Percentiles rank a stretch among this genome's conserved stretches.
These are phyloP conservation scores for Sparus aurata DNA, from an alignment of 2,797 vertebrate species.

Conservation along the genomic window DNA sequence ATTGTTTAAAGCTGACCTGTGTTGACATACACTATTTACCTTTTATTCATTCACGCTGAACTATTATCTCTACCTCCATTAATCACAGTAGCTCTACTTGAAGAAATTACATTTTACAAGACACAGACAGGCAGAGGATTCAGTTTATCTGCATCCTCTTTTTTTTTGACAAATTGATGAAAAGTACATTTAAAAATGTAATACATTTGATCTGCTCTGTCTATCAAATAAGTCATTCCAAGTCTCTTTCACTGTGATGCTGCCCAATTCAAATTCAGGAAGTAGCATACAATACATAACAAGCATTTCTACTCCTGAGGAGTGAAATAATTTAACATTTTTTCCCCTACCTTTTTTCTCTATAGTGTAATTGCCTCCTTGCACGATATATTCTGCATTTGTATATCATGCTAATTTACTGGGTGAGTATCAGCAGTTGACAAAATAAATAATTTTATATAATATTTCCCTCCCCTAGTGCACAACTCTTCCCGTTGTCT, in stretches of 20 bases:
- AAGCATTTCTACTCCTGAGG: constrained; percentile 48
- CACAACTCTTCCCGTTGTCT: constrained; percentile 61
- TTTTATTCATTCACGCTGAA: constrained; percentile 79
- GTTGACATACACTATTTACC: constrained; percentile 80
- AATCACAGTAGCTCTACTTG: constrained; percentile 72
- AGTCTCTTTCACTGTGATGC: constrained; percentile 36
- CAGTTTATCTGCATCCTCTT: constrained; percentile 20
- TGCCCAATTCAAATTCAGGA: constrained; percentile 66
- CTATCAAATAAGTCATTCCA: constrained; percentile 43
- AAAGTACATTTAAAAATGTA: constrained; percentile 52
- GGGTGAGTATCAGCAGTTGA: constrained; percentile 55
- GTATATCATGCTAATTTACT: constrained; percentile 72
- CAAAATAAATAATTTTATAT: constrained; percentile 73
- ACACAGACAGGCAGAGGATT: constrained; percentile 37
- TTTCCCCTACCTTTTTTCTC: constrained; percentile 20
- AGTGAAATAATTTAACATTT: constrained; percentile 63
- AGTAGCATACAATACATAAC: constrained; percentile 63
- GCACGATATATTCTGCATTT: constrained; percentile 63
- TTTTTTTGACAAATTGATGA: constrained; percentile 45
- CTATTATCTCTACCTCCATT: constrained; percentile 76
- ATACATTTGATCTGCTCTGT: constrained; percentile 45
- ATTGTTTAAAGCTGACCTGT: constrained; percentile 77
- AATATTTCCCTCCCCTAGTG: constrained; percentile 60
- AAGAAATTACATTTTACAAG: constrained; percentile 60
- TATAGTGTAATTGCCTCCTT: constrained; percentile 64